A percentile compares a stretch with the other conserved stretches of the same genome.
These are phyloP conservation scores for Anorthoa munda DNA, from an alignment of 2,888 invertebrate species.

Conservation along the genomic window DNA sequence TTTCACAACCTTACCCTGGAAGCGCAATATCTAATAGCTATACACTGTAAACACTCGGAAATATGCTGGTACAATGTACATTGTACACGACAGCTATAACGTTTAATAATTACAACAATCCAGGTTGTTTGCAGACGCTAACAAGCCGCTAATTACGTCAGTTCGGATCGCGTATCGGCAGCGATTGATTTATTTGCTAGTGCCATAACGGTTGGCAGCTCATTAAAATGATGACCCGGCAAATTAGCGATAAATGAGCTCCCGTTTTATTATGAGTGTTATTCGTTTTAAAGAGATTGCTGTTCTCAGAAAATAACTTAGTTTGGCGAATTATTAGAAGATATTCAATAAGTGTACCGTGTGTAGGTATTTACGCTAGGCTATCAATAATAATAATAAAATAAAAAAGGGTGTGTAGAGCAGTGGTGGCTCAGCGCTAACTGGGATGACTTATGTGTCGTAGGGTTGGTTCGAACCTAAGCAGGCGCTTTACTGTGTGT, in stretches of 20 bases:
- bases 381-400: no score
- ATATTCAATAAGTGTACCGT: neutral
- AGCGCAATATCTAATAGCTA: neutral
- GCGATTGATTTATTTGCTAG: conserved; percentile 59
- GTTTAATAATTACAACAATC: conserved; percentile 33
- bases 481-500: no score
- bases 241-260: conserved; percentile 37
- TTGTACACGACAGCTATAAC: conserved; percentile 7
- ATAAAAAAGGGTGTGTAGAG: no score
- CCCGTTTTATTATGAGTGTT: neutral
- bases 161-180: conserved; percentile 45
- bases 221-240: conserved; percentile 53
- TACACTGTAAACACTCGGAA: neutral
- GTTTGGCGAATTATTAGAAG: neutral
- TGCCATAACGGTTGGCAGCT: conserved; percentile 45
- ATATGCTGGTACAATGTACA: neutral
- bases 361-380: no score
- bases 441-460: no score
- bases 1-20: neutral
- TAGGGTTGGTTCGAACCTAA: no score
- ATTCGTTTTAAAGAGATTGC: neutral
- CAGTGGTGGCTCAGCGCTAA: no score
- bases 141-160: conserved; percentile 54
- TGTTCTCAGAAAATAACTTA: neutral
- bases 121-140: conserved; percentile 46